Evolutionary conservation across 2,113 vertebrate genomes (phyloP).

Genomic region (Tragelaphus imberbis): DNA sequence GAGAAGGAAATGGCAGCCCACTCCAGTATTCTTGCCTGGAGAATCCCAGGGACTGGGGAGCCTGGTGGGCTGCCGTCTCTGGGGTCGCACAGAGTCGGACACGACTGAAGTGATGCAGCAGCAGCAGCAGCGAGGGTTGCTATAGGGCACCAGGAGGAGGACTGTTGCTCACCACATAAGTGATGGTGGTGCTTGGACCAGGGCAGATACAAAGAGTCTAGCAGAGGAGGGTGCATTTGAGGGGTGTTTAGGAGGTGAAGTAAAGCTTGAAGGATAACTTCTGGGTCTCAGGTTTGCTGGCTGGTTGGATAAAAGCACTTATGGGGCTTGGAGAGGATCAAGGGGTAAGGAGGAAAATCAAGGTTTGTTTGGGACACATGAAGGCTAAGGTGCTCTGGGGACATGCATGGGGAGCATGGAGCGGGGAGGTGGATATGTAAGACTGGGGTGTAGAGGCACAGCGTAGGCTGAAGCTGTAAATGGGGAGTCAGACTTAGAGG

Average conservation of each 20-base stretch:
- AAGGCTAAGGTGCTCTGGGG: neutral
- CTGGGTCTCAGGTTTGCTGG: neutral
- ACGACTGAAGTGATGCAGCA: no score
- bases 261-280: neutral
- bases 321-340: neutral
- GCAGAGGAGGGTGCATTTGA: neutral
- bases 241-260: neutral
- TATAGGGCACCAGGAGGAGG: neutral
- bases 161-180: neutral
- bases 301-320: neutral
- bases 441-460: fast-evolving
- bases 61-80: no score
- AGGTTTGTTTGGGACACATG: neutral
- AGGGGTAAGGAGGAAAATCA: neutral
- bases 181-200: neutral
- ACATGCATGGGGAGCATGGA: fast-evolving
- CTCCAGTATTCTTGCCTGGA: no score
- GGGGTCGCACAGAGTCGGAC: no score
- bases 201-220: neutral
- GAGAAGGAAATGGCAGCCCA: no score
- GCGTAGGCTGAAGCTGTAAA: neutral
- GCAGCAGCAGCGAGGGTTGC: neutral
- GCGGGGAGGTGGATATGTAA: no score
- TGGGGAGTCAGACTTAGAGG: neutral
- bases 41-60: no score